Evolutionary conservation across 2,888 invertebrate species (phyloP), one percentile per base, ranked within the genome.

Genomic region (Drosophila rubida): DNA sequence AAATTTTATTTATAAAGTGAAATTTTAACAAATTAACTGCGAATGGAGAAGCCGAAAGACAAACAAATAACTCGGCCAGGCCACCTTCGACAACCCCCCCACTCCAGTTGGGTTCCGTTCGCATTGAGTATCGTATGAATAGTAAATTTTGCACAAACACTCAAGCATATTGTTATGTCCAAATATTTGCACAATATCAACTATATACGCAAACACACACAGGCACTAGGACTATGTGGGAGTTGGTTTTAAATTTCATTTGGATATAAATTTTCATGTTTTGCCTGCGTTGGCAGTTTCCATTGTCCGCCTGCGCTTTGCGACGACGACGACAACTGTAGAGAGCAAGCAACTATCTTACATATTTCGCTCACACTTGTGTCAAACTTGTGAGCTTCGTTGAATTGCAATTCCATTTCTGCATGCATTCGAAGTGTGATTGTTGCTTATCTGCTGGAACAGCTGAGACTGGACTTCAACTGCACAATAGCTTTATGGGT

Each of bases 1-100:
- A 62, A 72, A 70, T 66, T 79, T 75, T 73, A 87, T 84, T 77
- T 86, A 86, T 79, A 68, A 69, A 83, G 75, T 71, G 58, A 79
- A 84, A 87, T 79, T 80, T 80, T 78, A 87, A 70, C 81, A 84
- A 87, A 84, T 84, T 84, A 87, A 84, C 84, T 84, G 67, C 75
- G 68, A 84, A 73, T 64, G 70, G 62, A 63, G 68, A 53, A 59
- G 53, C 64, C 70, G 59, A 62, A 77, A 42, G 60, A 53, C 60
- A 75, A 69, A 69, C 71, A 80, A 77, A 68, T 71, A 75, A 73
- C 66, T 58, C 66, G n/a, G 35, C 65, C 32, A 14, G 22, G 53
- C 22, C 48, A 16, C 14, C 14, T 16, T 16, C n/a, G n/a, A n/a
- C n/a, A n/a, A n/a, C n/a, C n/a, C n/a, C n/a, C n/a, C n/a, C 14